A percentile compares a stretch with the other conserved stretches of the same genome.
phyloP scores from a whole-genome alignment of 2,797 vertebrate species.

The Heliangelus exortis region DNA sequence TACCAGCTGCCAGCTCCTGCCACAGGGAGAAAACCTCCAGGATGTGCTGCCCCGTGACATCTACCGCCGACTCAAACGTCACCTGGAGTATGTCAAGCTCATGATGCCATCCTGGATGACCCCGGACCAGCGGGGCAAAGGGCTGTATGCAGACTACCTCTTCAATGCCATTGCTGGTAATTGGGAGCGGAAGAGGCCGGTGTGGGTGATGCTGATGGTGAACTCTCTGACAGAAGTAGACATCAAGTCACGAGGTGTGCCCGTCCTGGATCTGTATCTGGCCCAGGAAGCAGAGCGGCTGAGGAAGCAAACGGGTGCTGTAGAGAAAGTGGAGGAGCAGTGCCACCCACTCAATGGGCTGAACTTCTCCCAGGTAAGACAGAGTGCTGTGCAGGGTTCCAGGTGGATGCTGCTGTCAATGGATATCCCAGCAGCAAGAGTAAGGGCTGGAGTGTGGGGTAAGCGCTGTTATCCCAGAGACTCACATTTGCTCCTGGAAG shows the following conservation, averaged over 20 bases:
- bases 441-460: accelerated
- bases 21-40: slow-evolving; percentile 87
- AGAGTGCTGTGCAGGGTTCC: neutral
- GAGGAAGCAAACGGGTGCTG: slow-evolving; percentile 87
- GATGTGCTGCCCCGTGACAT: slow-evolving; percentile 88
- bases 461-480: neutral
- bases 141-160: slow-evolving; percentile 90
- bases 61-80: slow-evolving; percentile 84
- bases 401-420: neutral
- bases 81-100: slow-evolving; percentile 90
- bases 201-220: slow-evolving; percentile 95
- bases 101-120: slow-evolving; percentile 94
- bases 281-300: slow-evolving; percentile 91
- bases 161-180: slow-evolving; percentile 92
- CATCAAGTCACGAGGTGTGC: slow-evolving; percentile 87
- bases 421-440: neutral
- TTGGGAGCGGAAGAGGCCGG: slow-evolving; percentile 90
- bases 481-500: accelerated
- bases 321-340: slow-evolving; percentile 93
- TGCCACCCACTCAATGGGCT: slow-evolving; percentile 90
- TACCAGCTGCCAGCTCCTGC: slow-evolving; percentile 89
- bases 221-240: slow-evolving; percentile 90
- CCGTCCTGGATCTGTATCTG: slow-evolving; percentile 89
- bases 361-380: slow-evolving; percentile 90
- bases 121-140: slow-evolving; percentile 88